Conservation (phyloP, 2,113 vertebrate genomes). For the Vulpes lagopus region DNA sequence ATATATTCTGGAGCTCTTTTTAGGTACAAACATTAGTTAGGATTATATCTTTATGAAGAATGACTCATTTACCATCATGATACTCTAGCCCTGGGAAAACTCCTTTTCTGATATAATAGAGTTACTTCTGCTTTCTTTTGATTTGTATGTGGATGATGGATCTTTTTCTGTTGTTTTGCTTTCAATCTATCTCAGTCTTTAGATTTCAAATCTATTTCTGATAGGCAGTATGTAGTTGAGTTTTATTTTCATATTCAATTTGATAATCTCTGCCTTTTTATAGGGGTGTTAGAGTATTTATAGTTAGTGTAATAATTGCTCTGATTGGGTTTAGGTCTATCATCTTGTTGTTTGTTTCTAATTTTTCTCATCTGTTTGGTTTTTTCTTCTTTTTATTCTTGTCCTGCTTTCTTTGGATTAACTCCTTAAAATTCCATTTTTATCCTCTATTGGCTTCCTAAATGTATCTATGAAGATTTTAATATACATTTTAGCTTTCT, state of each 20-base stretch:
- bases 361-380: constrained; percentile 19
- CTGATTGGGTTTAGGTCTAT: background rate
- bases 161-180: constrained; percentile 47
- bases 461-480: constrained; percentile 44
- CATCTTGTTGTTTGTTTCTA: constrained; percentile 43
- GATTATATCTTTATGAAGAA: constrained; percentile 41
- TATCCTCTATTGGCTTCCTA: constrained; percentile 37
- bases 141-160: background rate
- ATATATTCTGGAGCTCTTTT: background rate
- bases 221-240: background rate
- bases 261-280: constrained; percentile 20
- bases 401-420: background rate
- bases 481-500: background rate
- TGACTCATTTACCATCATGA: constrained; percentile 11
- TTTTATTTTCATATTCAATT: constrained; percentile 15
- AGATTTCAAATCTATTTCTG: constrained; percentile 41
- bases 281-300: background rate
- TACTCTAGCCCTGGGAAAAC: constrained; percentile 31
- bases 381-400: constrained; percentile 52
- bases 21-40: background rate
- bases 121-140: constrained; percentile 28
- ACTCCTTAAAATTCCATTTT: constrained; percentile 31
- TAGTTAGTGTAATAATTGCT: constrained; percentile 37
- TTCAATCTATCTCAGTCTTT: constrained; percentile 28
- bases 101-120: constrained; percentile 10